These are phyloP conservation scores for Anorthoa munda DNA, from an alignment of 2,888 invertebrate genomes.

Conservation along the genomic window DNA sequence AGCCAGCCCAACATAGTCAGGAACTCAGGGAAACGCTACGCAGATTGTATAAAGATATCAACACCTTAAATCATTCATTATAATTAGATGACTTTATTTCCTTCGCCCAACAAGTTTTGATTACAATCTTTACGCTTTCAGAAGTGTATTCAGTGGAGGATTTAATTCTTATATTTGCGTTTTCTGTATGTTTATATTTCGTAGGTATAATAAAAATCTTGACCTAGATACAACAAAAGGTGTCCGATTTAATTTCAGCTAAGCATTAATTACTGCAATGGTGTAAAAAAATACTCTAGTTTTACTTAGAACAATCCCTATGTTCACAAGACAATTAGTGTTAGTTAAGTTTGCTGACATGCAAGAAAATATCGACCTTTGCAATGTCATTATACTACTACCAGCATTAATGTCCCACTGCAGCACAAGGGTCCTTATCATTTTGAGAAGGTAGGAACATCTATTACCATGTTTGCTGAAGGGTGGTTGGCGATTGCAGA, in stretches of 20 bases:
- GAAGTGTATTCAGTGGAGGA: slow-evolving; percentile 13
- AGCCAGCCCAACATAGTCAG: background rate
- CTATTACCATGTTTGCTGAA: background rate
- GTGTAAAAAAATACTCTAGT: slow-evolving; percentile 4
- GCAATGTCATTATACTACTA: background rate
- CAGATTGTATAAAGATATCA: slow-evolving; percentile 26
- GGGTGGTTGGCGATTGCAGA: background rate
- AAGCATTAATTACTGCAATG: slow-evolving; percentile 6
- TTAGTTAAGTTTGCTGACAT: background rate
- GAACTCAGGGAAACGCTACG: background rate
- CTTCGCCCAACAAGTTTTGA: slow-evolving; percentile 25
- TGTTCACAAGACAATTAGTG: background rate
- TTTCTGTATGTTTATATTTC: background rate
- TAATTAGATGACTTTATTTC: slow-evolving; percentile 51
- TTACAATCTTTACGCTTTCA: slow-evolving; percentile 44
- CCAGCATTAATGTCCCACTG: background rate
- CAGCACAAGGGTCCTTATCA: background rate
- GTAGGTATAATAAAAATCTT: slow-evolving; percentile 24
- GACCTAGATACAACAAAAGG: slow-evolving; percentile 36
- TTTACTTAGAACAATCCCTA: background rate
- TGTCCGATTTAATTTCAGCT: slow-evolving; percentile 11
- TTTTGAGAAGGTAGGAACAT: background rate
- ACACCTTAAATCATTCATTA: slow-evolving; percentile 37
- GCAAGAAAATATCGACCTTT: background rate
- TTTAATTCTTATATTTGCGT: slow-evolving; percentile 7